These are phyloP conservation scores for Drepanosiphum platanoidis DNA, from an alignment of 2,888 invertebrate genomes.

Conservation along the genomic window DNA sequence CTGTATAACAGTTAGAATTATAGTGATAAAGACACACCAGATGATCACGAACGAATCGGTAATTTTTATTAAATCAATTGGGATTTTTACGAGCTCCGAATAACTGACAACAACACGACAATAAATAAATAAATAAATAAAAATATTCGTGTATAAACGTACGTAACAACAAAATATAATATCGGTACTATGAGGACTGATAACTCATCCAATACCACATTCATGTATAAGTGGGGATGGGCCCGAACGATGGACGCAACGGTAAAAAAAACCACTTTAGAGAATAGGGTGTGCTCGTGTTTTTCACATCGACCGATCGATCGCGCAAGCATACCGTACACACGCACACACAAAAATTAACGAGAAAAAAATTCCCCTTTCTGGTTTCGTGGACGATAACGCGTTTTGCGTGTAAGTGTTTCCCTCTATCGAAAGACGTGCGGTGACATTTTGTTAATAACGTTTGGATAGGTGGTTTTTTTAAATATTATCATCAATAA, in stretches of 20 bases:
- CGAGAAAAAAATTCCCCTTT: not conserved
- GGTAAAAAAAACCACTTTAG: not conserved
- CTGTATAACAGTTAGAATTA: too few species aligned
- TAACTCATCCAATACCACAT: not conserved
- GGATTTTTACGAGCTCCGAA: not conserved
- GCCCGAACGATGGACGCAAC: not conserved
- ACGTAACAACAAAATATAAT: too few species aligned
- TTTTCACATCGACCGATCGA: constrained; percentile 14
- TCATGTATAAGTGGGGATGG: not conserved
- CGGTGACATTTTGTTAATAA: too few species aligned
- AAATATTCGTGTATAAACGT: too few species aligned
- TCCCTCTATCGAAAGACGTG: too few species aligned
- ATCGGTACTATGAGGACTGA: too few species aligned
- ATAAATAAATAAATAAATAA: too few species aligned
- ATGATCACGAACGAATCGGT: too few species aligned
- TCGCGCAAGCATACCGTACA: not conserved
- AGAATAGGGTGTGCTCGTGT: not conserved
- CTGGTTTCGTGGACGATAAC: not conserved
- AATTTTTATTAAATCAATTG: too few species aligned
- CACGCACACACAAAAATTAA: not conserved
- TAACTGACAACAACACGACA: not conserved
- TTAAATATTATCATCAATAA: too few species aligned
- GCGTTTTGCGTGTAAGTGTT: not conserved
- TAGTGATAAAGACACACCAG: too few species aligned
- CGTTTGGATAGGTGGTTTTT: too few species aligned